phyloP scores from a whole-genome alignment of 64 coral and sea anemone species.

The Exaiptasia diaphana region DNA sequence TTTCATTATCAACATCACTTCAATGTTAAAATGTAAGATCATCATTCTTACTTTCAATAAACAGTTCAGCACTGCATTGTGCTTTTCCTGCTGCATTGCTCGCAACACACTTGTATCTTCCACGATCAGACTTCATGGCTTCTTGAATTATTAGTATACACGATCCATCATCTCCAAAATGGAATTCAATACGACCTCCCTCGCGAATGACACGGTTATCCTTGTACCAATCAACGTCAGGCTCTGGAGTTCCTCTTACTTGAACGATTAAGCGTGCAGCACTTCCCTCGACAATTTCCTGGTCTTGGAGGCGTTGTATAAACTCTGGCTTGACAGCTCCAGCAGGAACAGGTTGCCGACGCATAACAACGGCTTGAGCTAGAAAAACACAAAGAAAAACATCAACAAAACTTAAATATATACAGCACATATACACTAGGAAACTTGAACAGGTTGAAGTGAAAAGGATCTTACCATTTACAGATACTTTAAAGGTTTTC shows the following conservation, averaged over 20 bases:
- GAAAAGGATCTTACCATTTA: conserved; percentile 46
- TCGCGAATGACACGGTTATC: conserved; percentile 85
- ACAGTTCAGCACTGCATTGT: conserved; percentile 93
- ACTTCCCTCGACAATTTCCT: conserved; percentile 93
- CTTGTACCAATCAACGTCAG: conserved; percentile 95
- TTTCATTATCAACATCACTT: too few relatives aligned
- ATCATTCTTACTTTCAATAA: conserved; percentile 92
- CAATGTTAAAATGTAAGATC: too few relatives aligned
- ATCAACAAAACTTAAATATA: background rate
- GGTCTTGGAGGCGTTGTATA: conserved; percentile 87
- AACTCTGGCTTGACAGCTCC: conserved; percentile 73
- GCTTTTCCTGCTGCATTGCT: conserved; percentile 82
- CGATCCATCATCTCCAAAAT: conserved; percentile 75
- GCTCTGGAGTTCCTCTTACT: conserved; percentile 89
- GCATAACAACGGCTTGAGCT: conserved; percentile 77
- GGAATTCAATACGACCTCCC: conserved; percentile 74
- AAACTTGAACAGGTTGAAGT: background rate
- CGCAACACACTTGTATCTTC: conserved; percentile 94
- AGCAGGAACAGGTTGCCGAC: conserved; percentile 68
- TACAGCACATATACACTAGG: background rate
- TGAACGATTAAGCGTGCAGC: conserved; percentile 84
- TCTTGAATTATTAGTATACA: conserved; percentile 87
- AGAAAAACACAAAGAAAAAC: background rate
- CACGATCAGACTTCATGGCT: conserved; percentile 66
- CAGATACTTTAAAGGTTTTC: conserved; percentile 63